Percentiles rank a stretch among this genome's conserved stretches.
Conservation (phyloP, 2,888 invertebrate genomes). For the Temnothorax unifasciatus region DNA sequence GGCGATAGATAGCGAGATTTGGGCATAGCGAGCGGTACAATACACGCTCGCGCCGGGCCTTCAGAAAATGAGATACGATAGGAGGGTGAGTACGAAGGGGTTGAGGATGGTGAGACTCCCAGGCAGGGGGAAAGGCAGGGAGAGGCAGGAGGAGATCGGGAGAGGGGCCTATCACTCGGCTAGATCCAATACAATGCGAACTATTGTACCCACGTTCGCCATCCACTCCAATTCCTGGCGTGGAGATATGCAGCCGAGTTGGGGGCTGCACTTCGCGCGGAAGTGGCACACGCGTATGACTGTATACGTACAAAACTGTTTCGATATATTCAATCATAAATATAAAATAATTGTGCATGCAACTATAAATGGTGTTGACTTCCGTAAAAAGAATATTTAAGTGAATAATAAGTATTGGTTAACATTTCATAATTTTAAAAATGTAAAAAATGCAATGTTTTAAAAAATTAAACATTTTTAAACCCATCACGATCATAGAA, state of each 20-base stretch:
- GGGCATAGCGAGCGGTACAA: conserved; percentile 73
- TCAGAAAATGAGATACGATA: conserved; percentile 73
- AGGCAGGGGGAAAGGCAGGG: conserved; percentile 12
- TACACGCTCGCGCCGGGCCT: conserved; percentile 64
- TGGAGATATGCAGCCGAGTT: conserved; percentile 73
- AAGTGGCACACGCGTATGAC: conserved; percentile 43
- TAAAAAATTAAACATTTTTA: no score
- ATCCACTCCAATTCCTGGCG: conserved; percentile 78
- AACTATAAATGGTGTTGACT: no score
- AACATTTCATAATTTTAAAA: no score
- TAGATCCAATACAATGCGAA: conserved; percentile 78
- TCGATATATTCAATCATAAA: no score
- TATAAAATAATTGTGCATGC: no score
- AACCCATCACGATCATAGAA: no score
- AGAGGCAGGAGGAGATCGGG: conserved; percentile 25
- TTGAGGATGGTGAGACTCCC: conserved; percentile 23
- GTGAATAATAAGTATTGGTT: no score
- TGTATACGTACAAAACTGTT: conserved; percentile 12
- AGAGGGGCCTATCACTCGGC: conserved; percentile 72
- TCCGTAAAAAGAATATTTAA: no score
- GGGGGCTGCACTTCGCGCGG: conserved; percentile 66
- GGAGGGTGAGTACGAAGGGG: conserved; percentile 53
- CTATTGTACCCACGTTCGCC: conserved; percentile 78
- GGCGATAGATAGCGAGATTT: conserved; percentile 70
- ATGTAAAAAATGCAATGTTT: no score